phyloP scores from a whole-genome alignment of 2,888 invertebrate genomes.

The Callinectes sapidus region DNA sequence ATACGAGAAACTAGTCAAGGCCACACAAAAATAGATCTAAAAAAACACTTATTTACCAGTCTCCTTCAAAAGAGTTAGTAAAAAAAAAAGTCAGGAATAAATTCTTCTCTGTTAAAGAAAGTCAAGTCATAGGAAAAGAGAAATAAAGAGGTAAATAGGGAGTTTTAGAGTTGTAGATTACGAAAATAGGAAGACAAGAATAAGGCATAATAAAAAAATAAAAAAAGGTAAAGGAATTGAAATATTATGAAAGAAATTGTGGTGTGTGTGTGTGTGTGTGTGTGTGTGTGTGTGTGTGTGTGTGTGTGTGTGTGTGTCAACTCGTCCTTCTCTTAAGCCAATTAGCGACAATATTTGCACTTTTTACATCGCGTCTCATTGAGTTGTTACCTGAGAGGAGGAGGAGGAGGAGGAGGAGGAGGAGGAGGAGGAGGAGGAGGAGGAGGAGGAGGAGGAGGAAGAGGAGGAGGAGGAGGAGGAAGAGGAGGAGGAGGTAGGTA shows the following conservation, averaged over 20 bases:
- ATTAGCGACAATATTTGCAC: slow-evolving; percentile 13
- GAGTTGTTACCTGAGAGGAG: slow-evolving; percentile 6
- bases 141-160: too few relatives aligned
- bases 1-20: too few relatives aligned
- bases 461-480: not conserved
- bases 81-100: too few relatives aligned
- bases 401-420: not conserved
- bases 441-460: not conserved
- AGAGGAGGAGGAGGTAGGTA: not conserved
- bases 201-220: not conserved
- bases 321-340: not conserved
- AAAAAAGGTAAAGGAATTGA: not conserved
- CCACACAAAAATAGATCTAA: too few relatives aligned
- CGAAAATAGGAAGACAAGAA: not conserved
- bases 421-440: not conserved
- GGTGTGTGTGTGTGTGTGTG: not conserved
- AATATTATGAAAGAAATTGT: not conserved
- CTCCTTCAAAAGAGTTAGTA: too few relatives aligned
- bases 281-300: slow-evolving; percentile 25
- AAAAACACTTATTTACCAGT: too few relatives aligned
- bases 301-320: slow-evolving; percentile 6
- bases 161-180: not conserved
- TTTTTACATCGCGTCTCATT: not conserved
- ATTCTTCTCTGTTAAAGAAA: too few relatives aligned
- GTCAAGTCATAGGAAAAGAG: too few relatives aligned